Evolutionary conservation across 1,140 invertebrate genomes (phyloP).

Genomic region (Drosophila lacteicornis): DNA sequence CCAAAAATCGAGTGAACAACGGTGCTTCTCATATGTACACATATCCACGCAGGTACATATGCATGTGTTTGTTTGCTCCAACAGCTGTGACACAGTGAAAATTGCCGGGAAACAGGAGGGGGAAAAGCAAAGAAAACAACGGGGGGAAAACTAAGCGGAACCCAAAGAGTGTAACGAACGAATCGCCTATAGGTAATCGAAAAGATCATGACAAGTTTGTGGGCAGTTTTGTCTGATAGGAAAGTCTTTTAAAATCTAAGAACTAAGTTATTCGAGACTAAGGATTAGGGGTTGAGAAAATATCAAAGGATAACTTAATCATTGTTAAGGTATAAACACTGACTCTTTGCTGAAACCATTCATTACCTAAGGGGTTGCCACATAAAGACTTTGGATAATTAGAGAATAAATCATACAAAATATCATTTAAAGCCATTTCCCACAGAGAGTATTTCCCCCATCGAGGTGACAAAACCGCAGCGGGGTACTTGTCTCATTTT

Average conservation of each 20-base stretch:
- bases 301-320: not conserved
- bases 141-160: not conserved
- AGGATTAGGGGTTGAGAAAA: not conserved
- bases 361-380: not conserved
- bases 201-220: not conserved
- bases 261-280: not conserved
- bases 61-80: conserved; percentile 8
- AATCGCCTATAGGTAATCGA: not conserved
- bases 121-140: not conserved
- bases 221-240: not conserved
- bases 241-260: not conserved
- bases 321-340: too few species aligned
- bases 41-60: conserved; percentile 6
- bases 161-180: conserved; percentile 4
- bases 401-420: not conserved
- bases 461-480: conserved; percentile 1
- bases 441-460: conserved; percentile 1
- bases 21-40: conserved; percentile 14
- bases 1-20: conserved; percentile 27
- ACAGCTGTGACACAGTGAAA: conserved; percentile 49
- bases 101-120: not conserved
- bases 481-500: conserved; percentile 39
- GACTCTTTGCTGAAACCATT: not conserved
- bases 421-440: not conserved
- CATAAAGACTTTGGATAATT: not conserved